phyloP scores from a whole-genome alignment of 2,113 vertebrate genomes.

The Podarcis muralis region DNA sequence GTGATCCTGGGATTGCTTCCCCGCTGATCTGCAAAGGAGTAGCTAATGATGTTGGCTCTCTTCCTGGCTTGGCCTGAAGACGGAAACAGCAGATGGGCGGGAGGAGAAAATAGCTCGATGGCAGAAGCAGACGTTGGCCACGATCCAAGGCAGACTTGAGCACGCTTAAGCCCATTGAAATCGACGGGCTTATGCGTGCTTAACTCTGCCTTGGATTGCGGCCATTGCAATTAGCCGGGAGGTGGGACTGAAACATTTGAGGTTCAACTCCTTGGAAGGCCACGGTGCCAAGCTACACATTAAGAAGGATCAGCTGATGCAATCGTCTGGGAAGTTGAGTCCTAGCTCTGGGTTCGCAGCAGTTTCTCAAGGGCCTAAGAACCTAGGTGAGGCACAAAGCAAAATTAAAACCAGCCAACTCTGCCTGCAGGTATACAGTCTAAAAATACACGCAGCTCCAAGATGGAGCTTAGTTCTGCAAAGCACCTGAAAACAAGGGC shows the following conservation, averaged over 20 bases:
- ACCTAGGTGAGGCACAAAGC: not conserved
- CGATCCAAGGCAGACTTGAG: not conserved
- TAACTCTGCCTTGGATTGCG: not conserved
- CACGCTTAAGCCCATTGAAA: not conserved
- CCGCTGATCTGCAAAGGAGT: not conserved
- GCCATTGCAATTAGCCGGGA: not conserved
- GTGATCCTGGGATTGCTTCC: constrained; percentile 24
- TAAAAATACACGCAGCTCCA: not conserved
- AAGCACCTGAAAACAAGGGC: not conserved
- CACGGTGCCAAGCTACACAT: too few relatives aligned
- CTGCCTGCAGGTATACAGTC: not conserved
- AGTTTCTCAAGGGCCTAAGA: not conserved
- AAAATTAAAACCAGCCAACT: too few relatives aligned
- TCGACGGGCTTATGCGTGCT: not conserved
- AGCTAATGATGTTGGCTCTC: constrained; percentile 38
- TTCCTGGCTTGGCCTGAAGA: constrained; percentile 38
- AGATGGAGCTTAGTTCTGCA: too few relatives aligned
- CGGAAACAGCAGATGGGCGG: constrained; percentile 49
- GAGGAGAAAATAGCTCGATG: constrained; percentile 61
- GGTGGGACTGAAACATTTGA: not conserved
- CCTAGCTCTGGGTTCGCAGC: not conserved
- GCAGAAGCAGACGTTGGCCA: constrained; percentile 42
- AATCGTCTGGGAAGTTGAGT: not conserved
- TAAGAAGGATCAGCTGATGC: not conserved
- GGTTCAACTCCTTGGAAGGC: not conserved